phyloP scores from a whole-genome alignment of 2,113 vertebrate genomes.

The Pholis gunnellus region DNA sequence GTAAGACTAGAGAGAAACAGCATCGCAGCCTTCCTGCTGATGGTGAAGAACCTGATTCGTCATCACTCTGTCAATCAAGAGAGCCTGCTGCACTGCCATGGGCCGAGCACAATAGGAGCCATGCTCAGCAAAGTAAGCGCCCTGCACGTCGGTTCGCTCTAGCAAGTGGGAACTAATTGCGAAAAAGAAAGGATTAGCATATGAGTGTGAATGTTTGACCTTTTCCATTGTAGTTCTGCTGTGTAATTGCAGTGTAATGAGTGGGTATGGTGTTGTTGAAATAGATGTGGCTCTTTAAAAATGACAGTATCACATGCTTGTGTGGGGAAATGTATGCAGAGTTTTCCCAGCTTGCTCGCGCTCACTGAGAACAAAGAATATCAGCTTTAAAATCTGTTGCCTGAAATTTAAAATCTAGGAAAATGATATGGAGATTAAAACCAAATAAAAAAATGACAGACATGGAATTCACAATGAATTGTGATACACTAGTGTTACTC shows the following conservation, averaged over 20 bases:
- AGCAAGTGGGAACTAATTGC: conserved; percentile 19
- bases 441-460: background rate
- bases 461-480: background rate
- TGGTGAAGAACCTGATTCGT: conserved; percentile 93
- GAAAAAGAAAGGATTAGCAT: conserved; percentile 42
- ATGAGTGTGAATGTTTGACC: conserved; percentile 52
- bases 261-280: conserved; percentile 38
- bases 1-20: conserved; percentile 91
- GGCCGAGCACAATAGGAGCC: conserved; percentile 90
- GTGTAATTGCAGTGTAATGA: conserved; percentile 55
- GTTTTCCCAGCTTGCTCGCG: background rate
- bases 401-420: conserved; percentile 5
- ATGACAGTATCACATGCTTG: conserved; percentile 41
- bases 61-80: conserved; percentile 94
- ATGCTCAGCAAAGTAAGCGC: conserved; percentile 92
- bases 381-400: background rate
- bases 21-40: conserved; percentile 93
- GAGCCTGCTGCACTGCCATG: conserved; percentile 92
- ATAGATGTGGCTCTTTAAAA: conserved; percentile 43
- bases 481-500: background rate
- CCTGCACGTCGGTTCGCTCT: background rate
- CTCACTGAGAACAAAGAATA: conserved; percentile 11
- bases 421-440: background rate
- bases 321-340: conserved; percentile 33
- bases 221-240: conserved; percentile 36